Base-by-base conservation (phyloP, 2,888 invertebrate species). In the Anagyrus pseudococci region DNA sequence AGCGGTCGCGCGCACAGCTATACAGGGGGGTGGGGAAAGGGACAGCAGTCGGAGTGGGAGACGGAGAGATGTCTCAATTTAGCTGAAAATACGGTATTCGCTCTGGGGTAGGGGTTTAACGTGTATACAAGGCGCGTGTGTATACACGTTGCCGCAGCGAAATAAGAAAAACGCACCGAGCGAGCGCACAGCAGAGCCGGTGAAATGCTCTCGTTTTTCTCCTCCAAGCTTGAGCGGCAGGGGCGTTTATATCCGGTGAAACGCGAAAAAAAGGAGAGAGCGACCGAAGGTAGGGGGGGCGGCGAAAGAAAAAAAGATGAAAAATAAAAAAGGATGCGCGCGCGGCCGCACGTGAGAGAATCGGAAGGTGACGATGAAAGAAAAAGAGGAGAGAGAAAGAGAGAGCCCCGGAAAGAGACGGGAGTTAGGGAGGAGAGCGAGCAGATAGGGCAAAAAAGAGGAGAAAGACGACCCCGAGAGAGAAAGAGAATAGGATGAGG, bases 291-390 rank as follows among this genome's bases (percentile, higher is more conserved):
- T n/a, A n/a, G n/a, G n/a, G n/a, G n/a, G n/a, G n/a, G n/a, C n/a
- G n/a, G n/a, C n/a, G n/a, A n/a, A n/a, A n/a, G n/a, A n/a, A n/a
- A n/a, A n/a, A n/a, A n/a, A n/a, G n/a, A n/a, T n/a, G n/a, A n/a
- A n/a, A n/a, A n/a, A n/a, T n/a, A n/a, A n/a, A n/a, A n/a, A n/a
- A n/a, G n/a, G n/a, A n/a, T n/a, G n/a, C n/a, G n/a, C n/a, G 53
- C 22, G 33, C 37, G 8, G 19, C 7, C 54, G 55, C 50, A 57
- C 64, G 61, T 58, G 64, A 65, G n/a, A n/a, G 61, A 65, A 65
- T 65, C 61, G 49, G 58, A 33, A 58, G 64, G 64, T 58, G 64
- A 65, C 61, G 61, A 58, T 46, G 49, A 29, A n/a, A 48, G 55
- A 58, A 44, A 20, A 37, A 44, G 46, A 54, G 43, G 22, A 26